phyloP scores from a whole-genome alignment of 2,113 vertebrate species.

The Gymnarchus niloticus region DNA sequence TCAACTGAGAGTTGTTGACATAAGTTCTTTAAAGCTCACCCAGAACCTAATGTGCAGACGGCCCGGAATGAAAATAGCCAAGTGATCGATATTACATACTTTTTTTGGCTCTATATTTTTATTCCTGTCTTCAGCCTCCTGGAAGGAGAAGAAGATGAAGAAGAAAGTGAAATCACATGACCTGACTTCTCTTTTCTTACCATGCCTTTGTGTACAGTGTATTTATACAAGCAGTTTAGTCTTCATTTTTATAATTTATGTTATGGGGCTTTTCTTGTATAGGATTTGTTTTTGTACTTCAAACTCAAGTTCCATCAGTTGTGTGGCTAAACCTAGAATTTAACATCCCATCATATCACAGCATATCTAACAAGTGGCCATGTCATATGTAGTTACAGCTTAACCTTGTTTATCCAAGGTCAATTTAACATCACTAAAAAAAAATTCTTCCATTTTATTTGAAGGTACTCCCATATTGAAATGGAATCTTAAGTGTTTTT shows the following conservation, averaged over 20 bases:
- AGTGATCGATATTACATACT: neutral
- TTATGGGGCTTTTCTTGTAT: neutral
- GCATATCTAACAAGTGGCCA: no score
- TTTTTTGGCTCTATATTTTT: neutral
- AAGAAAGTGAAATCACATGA: neutral
- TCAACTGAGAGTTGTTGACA: neutral
- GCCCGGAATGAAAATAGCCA: neutral
- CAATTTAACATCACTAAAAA: no score
- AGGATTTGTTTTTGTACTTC: neutral
- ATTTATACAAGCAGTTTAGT: neutral
- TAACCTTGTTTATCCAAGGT: no score
- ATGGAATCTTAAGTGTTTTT: no score
- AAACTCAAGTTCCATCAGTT: no score
- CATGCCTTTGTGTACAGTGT: neutral
- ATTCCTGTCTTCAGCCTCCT: neutral
- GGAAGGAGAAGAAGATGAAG: neutral
- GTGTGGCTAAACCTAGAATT: no score
- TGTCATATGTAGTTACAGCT: no score
- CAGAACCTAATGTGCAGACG: neutral
- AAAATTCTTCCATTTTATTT: no score
- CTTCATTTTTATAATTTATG: neutral
- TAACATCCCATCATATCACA: no score
- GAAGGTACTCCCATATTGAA: no score
- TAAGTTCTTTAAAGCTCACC: neutral
- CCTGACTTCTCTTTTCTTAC: no score